Percentiles rank a stretch among this genome's conserved stretches.
Evolutionary conservation across 1,140 invertebrate species (phyloP).

Genomic region (Wiebesia pumilae): DNA sequence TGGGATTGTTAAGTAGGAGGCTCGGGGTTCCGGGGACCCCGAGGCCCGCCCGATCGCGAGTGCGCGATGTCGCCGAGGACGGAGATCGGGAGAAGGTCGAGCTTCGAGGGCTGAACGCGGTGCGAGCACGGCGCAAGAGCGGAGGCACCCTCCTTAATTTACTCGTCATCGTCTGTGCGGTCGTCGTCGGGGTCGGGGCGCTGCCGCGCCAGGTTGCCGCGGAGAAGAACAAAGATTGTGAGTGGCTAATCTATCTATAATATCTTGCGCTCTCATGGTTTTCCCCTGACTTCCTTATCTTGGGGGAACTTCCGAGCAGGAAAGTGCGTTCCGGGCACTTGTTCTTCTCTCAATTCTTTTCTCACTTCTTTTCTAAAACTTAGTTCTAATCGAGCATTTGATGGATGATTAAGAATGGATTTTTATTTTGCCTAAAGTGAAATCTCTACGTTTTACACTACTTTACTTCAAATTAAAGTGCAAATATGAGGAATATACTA

Average conservation of each 20-base stretch:
- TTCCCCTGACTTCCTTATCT: too few species aligned
- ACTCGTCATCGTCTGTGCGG: slow-evolving; percentile 50
- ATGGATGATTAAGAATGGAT: too few species aligned
- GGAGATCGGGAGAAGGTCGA: background rate
- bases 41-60: background rate
- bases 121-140: background rate
- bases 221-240: slow-evolving; percentile 68
- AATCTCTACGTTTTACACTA: too few species aligned
- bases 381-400: too few species aligned
- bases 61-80: background rate
- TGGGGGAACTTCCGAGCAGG: too few species aligned
- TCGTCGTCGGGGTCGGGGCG: slow-evolving; percentile 53
- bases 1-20: background rate
- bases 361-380: too few species aligned
- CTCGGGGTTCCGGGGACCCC: slow-evolving; percentile 23
- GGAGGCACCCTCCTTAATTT: background rate
- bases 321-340: too few species aligned
- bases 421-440: too few species aligned
- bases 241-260: slow-evolving; percentile 53
- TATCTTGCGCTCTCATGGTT: background rate
- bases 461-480: too few species aligned
- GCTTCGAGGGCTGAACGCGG: background rate
- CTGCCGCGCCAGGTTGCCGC: slow-evolving; percentile 56
- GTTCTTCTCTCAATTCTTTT: too few species aligned
- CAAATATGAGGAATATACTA: too few species aligned